Percentiles rank a stretch among this genome's conserved stretches.
These are phyloP conservation scores for Lasaia peninsularis DNA, from an alignment of 1,140 invertebrate genomes.

Conservation along the genomic window DNA sequence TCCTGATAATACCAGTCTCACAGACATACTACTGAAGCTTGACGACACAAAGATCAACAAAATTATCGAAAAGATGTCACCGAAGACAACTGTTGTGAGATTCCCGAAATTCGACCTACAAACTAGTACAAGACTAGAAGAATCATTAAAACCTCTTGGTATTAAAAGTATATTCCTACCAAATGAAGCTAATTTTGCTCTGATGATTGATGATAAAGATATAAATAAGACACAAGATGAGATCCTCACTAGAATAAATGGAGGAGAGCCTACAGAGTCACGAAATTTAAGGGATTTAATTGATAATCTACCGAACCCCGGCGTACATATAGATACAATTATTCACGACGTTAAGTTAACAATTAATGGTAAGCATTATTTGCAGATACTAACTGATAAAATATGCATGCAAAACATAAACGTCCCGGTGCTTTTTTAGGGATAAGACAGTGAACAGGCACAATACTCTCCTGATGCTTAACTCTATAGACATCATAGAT, in stretches of 20 bases:
- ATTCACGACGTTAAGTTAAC: slow-evolving; percentile 82
- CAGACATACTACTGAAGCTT: slow-evolving; percentile 76
- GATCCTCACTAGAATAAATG: slow-evolving; percentile 35
- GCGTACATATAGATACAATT: slow-evolving; percentile 79
- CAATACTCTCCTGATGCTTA: too few species aligned
- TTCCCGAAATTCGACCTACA: slow-evolving; percentile 85
- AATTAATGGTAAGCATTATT: slow-evolving; percentile 65
- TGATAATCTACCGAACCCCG: slow-evolving; percentile 70
- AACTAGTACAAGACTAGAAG: slow-evolving; percentile 76
- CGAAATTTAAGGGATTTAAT: slow-evolving; percentile 33
- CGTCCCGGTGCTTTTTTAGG: too few species aligned
- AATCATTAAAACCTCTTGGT: slow-evolving; percentile 79
- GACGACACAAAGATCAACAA: slow-evolving; percentile 74
- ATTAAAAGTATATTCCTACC: slow-evolving; percentile 80
- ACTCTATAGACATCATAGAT: too few species aligned
- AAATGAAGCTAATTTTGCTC: slow-evolving; percentile 80
- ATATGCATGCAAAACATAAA: too few species aligned
- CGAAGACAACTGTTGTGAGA: slow-evolving; percentile 75
- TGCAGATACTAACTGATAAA: too few species aligned
- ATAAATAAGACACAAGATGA: slow-evolving; percentile 40
- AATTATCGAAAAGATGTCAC: slow-evolving; percentile 72
- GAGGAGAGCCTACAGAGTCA: slow-evolving; percentile 21
- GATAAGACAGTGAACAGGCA: too few species aligned
- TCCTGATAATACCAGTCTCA: slow-evolving; percentile 65
- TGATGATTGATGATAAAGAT: slow-evolving; percentile 68